Conservation (phyloP, 2,888 invertebrate genomes). For the Candidula unifasciata region DNA sequence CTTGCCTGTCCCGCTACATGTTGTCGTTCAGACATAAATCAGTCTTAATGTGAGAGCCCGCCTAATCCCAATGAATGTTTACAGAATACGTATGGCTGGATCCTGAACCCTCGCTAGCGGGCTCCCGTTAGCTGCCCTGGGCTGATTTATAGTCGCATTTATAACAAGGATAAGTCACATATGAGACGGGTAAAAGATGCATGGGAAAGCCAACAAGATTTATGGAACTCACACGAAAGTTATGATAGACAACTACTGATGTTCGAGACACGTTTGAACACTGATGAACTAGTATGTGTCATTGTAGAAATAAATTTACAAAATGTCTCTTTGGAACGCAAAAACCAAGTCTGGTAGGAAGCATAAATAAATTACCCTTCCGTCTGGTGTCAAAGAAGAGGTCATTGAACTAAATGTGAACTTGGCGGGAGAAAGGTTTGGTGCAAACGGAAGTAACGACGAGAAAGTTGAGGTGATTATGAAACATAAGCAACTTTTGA, state of each 20-base stretch:
- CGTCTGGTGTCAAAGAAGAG: too few species aligned
- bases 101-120: neutral
- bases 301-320: neutral
- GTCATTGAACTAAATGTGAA: too few species aligned
- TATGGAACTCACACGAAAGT: neutral
- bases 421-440: too few species aligned
- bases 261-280: neutral
- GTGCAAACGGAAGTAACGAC: too few species aligned
- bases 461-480: too few species aligned
- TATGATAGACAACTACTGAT: neutral
- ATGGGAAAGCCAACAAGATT: conserved; percentile 10
- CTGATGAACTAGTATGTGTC: neutral
- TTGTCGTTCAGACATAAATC: conserved; percentile 13
- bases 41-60: conserved; percentile 13
- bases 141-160: conserved; percentile 32
- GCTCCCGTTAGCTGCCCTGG: neutral
- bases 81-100: conserved; percentile 7
- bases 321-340: neutral
- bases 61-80: conserved; percentile 17
- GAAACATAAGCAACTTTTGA: too few species aligned
- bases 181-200: conserved; percentile 1
- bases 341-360: too few species aligned
- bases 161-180: conserved; percentile 35
- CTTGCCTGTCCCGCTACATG: neutral
- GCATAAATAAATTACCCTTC: too few species aligned